phyloP scores from a whole-genome alignment of 2,888 invertebrate species.

The Athalia cordata region DNA sequence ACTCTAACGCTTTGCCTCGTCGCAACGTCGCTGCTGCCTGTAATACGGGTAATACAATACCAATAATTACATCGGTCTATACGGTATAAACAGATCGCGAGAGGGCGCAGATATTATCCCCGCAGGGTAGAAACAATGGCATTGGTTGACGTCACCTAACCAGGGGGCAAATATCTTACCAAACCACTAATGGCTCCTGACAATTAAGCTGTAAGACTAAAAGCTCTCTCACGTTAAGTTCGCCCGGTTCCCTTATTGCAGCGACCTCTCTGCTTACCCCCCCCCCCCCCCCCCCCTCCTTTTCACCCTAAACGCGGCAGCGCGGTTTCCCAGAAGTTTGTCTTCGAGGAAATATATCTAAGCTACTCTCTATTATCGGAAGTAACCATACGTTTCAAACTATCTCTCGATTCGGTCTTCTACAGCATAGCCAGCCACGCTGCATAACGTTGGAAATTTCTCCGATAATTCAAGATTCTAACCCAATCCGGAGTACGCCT shows the following conservation, averaged over 20 bases:
- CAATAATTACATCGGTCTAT: background rate
- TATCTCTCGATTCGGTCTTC: too few species aligned
- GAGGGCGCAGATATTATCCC: background rate
- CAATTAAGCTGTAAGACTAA: slow-evolving; percentile 39
- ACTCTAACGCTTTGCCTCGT: too few species aligned
- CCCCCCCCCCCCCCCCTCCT: background rate
- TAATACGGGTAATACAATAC: too few species aligned
- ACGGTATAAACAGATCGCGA: background rate
- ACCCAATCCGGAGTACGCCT: too few species aligned
- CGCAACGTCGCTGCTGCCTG: too few species aligned
- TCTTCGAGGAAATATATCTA: slow-evolving; percentile 30
- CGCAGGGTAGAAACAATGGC: slow-evolving; percentile 14
- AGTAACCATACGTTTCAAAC: too few species aligned
- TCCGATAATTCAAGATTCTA: too few species aligned
- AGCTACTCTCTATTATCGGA: slow-evolving; percentile 19
- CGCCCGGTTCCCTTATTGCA: background rate
- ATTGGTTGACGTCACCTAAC: slow-evolving; percentile 16
- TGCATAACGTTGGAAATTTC: too few species aligned
- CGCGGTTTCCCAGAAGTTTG: slow-evolving; percentile 10
- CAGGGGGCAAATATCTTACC: slow-evolving; percentile 26
- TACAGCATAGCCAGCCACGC: too few species aligned
- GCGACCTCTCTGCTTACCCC: background rate
- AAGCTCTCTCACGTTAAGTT: slow-evolving; percentile 30
- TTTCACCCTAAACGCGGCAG: too few species aligned
- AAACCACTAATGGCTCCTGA: slow-evolving; percentile 40